These are phyloP conservation scores for Anoplopoma fimbria DNA, from an alignment of 2,113 vertebrate species.

Conservation along the genomic window DNA sequence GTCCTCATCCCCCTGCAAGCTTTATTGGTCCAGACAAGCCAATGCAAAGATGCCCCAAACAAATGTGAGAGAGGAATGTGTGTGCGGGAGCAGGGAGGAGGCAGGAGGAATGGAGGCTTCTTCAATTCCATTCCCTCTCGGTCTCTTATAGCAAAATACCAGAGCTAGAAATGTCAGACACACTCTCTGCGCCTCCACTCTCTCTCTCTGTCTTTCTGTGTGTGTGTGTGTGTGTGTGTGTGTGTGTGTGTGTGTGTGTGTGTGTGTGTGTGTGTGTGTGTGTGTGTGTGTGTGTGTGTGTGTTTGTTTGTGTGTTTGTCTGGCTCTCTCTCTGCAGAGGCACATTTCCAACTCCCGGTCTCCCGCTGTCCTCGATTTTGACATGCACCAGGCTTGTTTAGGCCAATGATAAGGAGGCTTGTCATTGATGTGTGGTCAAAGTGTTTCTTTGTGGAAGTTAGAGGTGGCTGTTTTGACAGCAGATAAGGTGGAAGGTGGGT, in stretches of 20 bases:
- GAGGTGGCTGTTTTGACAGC: constrained; percentile 69
- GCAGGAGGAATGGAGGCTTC: constrained; percentile 10
- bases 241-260: no score
- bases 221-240: not conserved
- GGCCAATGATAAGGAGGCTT: constrained; percentile 63
- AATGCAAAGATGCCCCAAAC: constrained; percentile 54
- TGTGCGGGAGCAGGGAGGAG: constrained; percentile 11
- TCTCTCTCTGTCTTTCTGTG: not conserved
- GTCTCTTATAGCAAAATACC: constrained; percentile 51
- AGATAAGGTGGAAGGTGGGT: constrained; percentile 65
- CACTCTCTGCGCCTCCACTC: constrained; percentile 28
- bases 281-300: constrained; percentile 2
- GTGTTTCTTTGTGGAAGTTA: constrained; percentile 58
- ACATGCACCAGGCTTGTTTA: constrained; percentile 59
- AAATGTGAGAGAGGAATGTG: constrained; percentile 46
- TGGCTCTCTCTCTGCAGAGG: constrained; percentile 46
- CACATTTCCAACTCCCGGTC: not conserved
- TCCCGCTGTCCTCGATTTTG: constrained; percentile 31
- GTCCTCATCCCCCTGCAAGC: not conserved
- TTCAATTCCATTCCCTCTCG: constrained; percentile 43
- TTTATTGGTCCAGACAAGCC: constrained; percentile 54
- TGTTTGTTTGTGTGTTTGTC: constrained; percentile 5
- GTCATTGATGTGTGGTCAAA: constrained; percentile 70
- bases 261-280: no score
- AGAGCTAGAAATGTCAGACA: constrained; percentile 63